Conservation (phyloP, 2,888 invertebrate genomes). For the Heliothis peltigera region DNA sequence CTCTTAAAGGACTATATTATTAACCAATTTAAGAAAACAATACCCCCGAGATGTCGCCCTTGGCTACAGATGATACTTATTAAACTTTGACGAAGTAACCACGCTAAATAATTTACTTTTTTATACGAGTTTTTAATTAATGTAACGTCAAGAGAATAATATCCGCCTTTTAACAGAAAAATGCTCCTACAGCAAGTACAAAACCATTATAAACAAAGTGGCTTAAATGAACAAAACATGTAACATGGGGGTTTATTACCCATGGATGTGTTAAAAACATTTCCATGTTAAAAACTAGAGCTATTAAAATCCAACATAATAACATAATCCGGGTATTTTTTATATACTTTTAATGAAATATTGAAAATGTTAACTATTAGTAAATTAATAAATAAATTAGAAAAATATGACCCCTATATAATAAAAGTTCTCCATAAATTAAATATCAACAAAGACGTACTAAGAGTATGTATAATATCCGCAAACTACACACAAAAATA, state of each 20-base stretch:
- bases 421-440: conserved; percentile 6
- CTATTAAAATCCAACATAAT: neutral
- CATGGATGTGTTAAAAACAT: neutral
- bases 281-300: neutral
- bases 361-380: too few relatives aligned
- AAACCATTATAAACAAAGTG: neutral
- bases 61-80: conserved; percentile 6
- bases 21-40: conserved; percentile 55
- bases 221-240: neutral
- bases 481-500: conserved; percentile 16
- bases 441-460: conserved; percentile 1
- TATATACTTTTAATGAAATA: too few relatives aligned
- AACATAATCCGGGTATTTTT: too few relatives aligned
- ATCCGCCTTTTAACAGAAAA: too few relatives aligned
- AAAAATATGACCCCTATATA: too few relatives aligned
- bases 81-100: conserved; percentile 8
- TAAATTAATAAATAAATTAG: neutral
- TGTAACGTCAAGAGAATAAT: neutral
- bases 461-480: conserved; percentile 16
- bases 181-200: too few relatives aligned
- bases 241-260: neutral
- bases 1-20: conserved; percentile 47
- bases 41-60: conserved; percentile 24
- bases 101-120: neutral
- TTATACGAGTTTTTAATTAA: neutral